Conservation (phyloP, 1,140 invertebrate genomes). For the Linepithema humile region DNA sequence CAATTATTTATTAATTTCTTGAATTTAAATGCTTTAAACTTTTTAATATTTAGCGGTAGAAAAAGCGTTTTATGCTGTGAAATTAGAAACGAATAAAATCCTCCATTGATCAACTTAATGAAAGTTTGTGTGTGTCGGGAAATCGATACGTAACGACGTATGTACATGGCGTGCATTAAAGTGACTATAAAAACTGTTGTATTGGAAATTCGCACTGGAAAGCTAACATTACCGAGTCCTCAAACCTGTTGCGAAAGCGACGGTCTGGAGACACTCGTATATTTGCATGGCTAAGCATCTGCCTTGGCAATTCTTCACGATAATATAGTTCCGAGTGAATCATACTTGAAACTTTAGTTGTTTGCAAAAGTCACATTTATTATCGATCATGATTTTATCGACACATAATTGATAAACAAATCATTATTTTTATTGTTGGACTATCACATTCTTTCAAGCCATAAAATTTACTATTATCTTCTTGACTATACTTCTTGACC, state of each 20-base stretch:
- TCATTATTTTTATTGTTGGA: no score
- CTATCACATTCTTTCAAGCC: no score
- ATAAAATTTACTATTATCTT: no score
- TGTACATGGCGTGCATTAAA: background rate
- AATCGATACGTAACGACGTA: background rate
- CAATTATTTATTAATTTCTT: background rate
- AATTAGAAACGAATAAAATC: background rate
- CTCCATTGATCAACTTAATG: background rate
- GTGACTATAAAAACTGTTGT: background rate
- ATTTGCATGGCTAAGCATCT: background rate
- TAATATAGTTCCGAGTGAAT: background rate
- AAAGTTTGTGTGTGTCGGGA: background rate
- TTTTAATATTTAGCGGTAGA: background rate
- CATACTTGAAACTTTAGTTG: background rate
- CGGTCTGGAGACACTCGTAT: background rate
- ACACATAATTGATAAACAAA: no score
- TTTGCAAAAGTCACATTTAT: background rate
- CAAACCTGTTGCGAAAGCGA: conserved; percentile 38
- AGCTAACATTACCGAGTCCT: conserved; percentile 2
- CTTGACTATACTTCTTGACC: background rate
- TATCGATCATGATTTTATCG: background rate
- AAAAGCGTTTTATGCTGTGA: background rate
- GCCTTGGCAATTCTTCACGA: background rate
- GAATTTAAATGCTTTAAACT: background rate
- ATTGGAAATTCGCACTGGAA: conserved; percentile 27